Conservation (phyloP, 2,888 invertebrate genomes). For the Melitaea athalia region DNA sequence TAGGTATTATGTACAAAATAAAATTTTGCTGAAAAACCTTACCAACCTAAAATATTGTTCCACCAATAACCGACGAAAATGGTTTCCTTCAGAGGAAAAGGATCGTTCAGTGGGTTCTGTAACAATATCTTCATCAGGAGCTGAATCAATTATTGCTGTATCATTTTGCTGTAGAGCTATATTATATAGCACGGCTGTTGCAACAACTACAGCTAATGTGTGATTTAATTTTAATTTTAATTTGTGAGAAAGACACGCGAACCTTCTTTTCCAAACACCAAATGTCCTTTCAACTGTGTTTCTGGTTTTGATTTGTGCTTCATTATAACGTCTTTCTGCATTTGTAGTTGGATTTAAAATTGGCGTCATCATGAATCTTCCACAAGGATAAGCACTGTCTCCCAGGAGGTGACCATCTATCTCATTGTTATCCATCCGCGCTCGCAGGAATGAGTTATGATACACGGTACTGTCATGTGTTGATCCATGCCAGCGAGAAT, state of each 20-base stretch:
- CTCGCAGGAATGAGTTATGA: conserved; percentile 6
- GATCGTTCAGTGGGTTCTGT: not conserved
- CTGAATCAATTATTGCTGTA: not conserved
- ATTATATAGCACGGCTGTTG: conserved; percentile 16
- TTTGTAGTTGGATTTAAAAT: conserved; percentile 27
- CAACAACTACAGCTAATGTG: conserved; percentile 11
- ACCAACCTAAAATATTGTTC: not conserved
- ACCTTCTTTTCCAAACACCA: conserved; percentile 41
- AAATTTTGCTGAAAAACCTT: not conserved
- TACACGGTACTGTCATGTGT: conserved; percentile 16
- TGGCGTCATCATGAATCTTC: conserved; percentile 30
- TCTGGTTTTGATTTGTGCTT: conserved; percentile 38
- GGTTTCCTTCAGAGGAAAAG: not conserved
- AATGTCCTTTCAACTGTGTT: conserved; percentile 40
- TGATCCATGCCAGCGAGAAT: conserved; percentile 15
- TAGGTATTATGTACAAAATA: too few relatives aligned
- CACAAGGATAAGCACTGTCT: conserved; percentile 17
- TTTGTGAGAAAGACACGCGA: conserved; percentile 29
- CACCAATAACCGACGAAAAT: not conserved
- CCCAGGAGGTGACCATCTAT: conserved; percentile 25
- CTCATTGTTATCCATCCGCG: conserved; percentile 14
- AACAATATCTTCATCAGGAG: not conserved
- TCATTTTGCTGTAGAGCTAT: not conserved
- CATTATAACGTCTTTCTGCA: conserved; percentile 35
- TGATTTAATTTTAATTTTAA: not conserved